Base-by-base conservation (phyloP, 2,797 vertebrate species). In the Aselliscus stoliczkanus region DNA sequence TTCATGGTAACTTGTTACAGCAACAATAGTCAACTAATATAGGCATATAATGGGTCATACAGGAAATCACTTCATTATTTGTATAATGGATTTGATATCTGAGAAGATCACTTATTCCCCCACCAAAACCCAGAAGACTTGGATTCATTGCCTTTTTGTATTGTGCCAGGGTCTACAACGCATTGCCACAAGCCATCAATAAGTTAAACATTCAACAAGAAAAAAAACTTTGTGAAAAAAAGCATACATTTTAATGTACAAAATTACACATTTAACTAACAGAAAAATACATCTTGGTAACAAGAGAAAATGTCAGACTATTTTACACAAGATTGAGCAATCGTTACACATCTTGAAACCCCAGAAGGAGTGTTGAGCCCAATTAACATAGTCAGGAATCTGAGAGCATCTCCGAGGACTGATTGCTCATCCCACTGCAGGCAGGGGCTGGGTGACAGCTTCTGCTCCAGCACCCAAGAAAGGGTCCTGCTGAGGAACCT, bases 251-350 rank as follows among this genome's bases (percentile, higher is more conserved):
- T 95, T 98, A 98, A 98, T 98, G 96, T 98, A 98, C 98, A 98
- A 98, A 98, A 98, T 98, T 98, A 98, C 98, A 98, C 97, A 98
- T 54, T 96, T 98, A 90, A 96, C 81, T 96, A 97, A 98, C 98
- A 98, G 98, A 98, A 98, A 98, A 98, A 98, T 98, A 98, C 98
- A 97, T 98, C 97, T 98, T 94, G 91, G 96, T 98, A 98, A 98
- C 98, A 98, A 98, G 98, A 98, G 97, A 97, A 97, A 98, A 97
- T 97, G 96, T 97, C 90, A 96, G 96, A 95, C n/a, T 98, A 97
- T 97, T 96, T 97, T 98, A 98, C 97, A 98, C 77, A 94, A 95
- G 97, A 96, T 34, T 77, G 85, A 97, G 95, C 93, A 70, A 93
- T 95, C 95, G 47, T 96, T 97, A 98, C 96, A 98, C 96, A 98